These are phyloP conservation scores for Philaethria dido DNA, from an alignment of 2,888 invertebrate genomes.

Conservation along the genomic window DNA sequence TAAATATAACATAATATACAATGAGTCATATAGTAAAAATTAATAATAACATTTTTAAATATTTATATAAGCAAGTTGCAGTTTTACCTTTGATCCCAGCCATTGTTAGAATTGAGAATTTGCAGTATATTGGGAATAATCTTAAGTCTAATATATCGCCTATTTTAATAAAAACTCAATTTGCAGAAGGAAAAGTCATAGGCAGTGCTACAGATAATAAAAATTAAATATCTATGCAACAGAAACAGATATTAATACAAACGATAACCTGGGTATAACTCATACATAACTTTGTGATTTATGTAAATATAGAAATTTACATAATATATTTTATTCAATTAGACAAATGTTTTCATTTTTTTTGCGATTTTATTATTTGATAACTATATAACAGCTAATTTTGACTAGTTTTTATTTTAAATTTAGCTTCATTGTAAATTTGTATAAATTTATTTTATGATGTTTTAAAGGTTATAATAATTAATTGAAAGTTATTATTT, in stretches of 20 bases:
- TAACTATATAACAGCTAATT: too few relatives aligned
- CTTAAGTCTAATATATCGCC: conserved; percentile 42
- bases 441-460: too few relatives aligned
- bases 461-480: too few relatives aligned
- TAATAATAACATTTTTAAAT: background rate
- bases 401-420: too few relatives aligned
- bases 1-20: conserved; percentile 58
- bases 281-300: too few relatives aligned
- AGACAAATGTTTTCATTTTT: too few relatives aligned
- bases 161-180: conserved; percentile 35
- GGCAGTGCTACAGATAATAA: conserved; percentile 19
- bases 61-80: conserved; percentile 36
- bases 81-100: conserved; percentile 79
- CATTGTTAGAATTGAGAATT: conserved; percentile 55
- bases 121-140: conserved; percentile 30
- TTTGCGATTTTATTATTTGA: too few relatives aligned
- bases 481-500: too few relatives aligned
- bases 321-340: too few relatives aligned
- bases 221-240: background rate
- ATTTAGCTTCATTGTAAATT: too few relatives aligned
- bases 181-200: conserved; percentile 36
- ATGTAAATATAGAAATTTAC: too few relatives aligned
- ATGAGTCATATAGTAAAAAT: conserved; percentile 62
- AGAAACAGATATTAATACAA: background rate
- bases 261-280: too few relatives aligned